A percentile compares a stretch with the other conserved stretches of the same genome.
Conservation (phyloP, 2,113 vertebrate genomes). For the Herpetotheres cachinnans region DNA sequence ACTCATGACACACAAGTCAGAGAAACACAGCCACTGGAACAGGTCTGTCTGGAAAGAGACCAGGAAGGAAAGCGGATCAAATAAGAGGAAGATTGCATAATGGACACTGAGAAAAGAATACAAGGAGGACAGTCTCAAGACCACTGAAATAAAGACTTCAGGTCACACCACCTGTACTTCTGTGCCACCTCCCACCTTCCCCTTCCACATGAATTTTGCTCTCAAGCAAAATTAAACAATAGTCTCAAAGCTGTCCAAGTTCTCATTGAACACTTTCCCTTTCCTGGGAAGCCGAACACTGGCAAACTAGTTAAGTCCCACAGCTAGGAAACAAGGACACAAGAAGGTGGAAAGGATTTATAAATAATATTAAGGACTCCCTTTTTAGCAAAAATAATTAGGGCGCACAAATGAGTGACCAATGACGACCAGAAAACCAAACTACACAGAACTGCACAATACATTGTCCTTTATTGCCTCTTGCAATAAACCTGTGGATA, state of each 20-base stretch:
- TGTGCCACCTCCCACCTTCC: not conserved
- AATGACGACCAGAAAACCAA: not conserved
- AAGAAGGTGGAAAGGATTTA: not conserved
- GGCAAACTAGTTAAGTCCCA: not conserved
- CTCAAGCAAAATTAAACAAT: not conserved
- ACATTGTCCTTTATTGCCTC: not conserved
- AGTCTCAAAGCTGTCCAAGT: not conserved
- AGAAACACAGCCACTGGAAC: not conserved
- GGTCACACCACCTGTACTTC: not conserved
- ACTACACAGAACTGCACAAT: not conserved
- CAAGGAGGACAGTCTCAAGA: not conserved
- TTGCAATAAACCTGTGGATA: not conserved
- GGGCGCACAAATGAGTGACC: not conserved
- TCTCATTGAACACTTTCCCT: not conserved
- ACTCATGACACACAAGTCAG: not conserved
- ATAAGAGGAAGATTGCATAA: not conserved
- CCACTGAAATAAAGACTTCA: not conserved
- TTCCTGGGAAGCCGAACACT: not conserved
- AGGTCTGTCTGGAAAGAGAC: not conserved
- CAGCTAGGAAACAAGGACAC: not conserved
- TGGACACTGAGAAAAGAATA: not conserved
- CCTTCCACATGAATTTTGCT: not conserved
- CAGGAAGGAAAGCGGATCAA: not conserved
- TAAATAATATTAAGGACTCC: not conserved
- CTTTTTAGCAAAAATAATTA: slow-evolving; percentile 28